Conservation (phyloP, 2,888 invertebrate genomes). For the Choreutis nemorana region DNA sequence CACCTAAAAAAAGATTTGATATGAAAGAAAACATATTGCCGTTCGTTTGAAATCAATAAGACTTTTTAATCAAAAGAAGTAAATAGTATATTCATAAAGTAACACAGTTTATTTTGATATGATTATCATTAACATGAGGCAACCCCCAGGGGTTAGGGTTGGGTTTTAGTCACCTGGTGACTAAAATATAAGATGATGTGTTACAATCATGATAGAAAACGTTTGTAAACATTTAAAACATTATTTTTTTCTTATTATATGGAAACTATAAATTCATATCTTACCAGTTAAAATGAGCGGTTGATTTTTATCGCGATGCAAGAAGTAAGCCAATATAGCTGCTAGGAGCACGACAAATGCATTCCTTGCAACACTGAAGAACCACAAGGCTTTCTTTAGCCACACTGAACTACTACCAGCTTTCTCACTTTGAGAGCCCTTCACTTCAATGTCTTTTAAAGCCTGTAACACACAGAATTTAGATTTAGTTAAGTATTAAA, state of each 20-base stretch:
- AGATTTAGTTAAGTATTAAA: not conserved
- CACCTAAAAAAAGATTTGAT: slow-evolving; percentile 35
- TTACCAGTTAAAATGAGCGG: slow-evolving; percentile 71
- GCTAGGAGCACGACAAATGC: slow-evolving; percentile 73
- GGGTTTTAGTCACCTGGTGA: no score
- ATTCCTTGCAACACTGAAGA: slow-evolving; percentile 72
- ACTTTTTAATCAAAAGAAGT: no score
- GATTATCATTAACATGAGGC: no score
- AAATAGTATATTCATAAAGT: no score
- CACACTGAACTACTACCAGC: slow-evolving; percentile 24
- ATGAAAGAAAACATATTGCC: slow-evolving; percentile 5
- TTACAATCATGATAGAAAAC: no score
- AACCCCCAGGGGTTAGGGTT: no score
- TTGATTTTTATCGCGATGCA: slow-evolving; percentile 45
- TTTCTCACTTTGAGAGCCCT: slow-evolving; percentile 32
- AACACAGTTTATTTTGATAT: no score
- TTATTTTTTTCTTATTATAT: no score
- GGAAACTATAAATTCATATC: slow-evolving; percentile 9
- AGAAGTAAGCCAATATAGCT: slow-evolving; percentile 62
- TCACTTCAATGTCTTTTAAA: slow-evolving; percentile 62
- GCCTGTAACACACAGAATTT: slow-evolving; percentile 49
- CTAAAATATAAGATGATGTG: no score
- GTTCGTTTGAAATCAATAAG: slow-evolving; percentile 2
- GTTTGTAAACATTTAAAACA: no score
- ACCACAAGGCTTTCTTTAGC: slow-evolving; percentile 64